Evolutionary conservation across 2,888 invertebrate genomes (phyloP).

Genomic region (Lysandra bellargus): DNA sequence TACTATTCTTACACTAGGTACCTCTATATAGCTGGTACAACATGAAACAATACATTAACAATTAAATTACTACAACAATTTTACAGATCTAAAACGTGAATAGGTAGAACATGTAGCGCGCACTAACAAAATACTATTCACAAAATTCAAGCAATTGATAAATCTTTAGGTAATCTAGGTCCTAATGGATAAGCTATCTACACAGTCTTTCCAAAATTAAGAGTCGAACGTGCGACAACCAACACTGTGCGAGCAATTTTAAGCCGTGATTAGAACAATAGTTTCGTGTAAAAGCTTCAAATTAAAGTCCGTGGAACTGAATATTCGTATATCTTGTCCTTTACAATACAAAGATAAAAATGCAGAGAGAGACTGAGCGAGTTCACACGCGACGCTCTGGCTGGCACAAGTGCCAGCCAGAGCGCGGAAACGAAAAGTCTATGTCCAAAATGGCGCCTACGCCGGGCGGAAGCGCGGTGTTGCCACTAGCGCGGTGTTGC

Average conservation of each 20-base stretch:
- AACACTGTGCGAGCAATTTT: background rate
- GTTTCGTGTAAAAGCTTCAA: background rate
- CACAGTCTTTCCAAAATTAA: too few species aligned
- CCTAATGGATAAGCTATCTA: background rate
- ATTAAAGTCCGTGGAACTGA: too few species aligned
- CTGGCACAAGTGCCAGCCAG: too few species aligned
- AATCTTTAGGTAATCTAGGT: background rate
- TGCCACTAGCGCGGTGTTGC: too few species aligned
- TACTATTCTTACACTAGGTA: background rate
- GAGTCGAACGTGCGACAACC: too few species aligned
- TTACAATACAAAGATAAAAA: too few species aligned
- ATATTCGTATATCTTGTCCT: too few species aligned
- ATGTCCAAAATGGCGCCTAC: too few species aligned
- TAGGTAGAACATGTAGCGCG: background rate
- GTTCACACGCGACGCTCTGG: too few species aligned
- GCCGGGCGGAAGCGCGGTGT: too few species aligned
- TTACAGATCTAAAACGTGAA: background rate
- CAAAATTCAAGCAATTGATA: background rate
- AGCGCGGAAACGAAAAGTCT: too few species aligned
- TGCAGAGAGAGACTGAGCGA: too few species aligned
- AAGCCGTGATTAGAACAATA: background rate
- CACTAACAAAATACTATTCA: conserved; percentile 6
- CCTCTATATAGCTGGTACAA: background rate
- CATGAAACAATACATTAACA: background rate
- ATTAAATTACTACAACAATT: background rate